phyloP scores from a whole-genome alignment of 2,113 vertebrate genomes.

The Synchiropus splendidus region DNA sequence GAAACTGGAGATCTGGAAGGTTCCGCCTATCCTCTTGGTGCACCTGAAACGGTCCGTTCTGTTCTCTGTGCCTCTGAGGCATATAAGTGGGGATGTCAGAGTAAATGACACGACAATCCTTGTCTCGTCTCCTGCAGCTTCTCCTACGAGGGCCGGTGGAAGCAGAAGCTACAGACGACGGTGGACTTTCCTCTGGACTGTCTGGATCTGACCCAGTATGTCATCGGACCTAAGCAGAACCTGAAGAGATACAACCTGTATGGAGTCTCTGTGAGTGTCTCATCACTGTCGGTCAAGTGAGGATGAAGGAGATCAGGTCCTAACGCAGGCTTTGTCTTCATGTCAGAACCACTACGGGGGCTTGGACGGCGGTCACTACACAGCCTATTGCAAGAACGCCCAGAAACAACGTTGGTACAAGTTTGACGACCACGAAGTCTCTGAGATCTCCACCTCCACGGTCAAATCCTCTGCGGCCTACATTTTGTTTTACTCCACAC shows the following conservation, averaged over 20 bases:
- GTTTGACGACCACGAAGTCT: slow-evolving; percentile 96
- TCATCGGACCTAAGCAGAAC: slow-evolving; percentile 85
- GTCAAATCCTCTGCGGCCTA: slow-evolving; percentile 95
- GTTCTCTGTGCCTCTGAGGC: too few species aligned
- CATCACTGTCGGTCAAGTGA: not conserved
- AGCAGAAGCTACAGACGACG: slow-evolving; percentile 90
- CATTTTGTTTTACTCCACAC: slow-evolving; percentile 94
- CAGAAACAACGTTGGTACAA: slow-evolving; percentile 88
- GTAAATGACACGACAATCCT: not conserved
- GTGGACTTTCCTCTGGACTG: slow-evolving; percentile 90
- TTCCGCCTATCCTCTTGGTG: slow-evolving; percentile 89
- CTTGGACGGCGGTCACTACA: slow-evolving; percentile 94
- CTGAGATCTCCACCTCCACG: slow-evolving; percentile 79
- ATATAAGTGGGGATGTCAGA: too few species aligned
- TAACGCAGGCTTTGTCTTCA: not conserved
- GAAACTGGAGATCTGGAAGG: slow-evolving; percentile 98
- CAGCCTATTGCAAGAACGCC: slow-evolving; percentile 89
- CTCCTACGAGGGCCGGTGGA: slow-evolving; percentile 95
- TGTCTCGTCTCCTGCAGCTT: slow-evolving; percentile 66
- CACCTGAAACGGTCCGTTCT: slow-evolving; percentile 86
- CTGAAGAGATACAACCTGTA: slow-evolving; percentile 88
- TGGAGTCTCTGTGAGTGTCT: slow-evolving; percentile 86
- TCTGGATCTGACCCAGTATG: slow-evolving; percentile 87
- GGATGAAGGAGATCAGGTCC: not conserved
- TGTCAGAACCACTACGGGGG: slow-evolving; percentile 93